phyloP scores from a whole-genome alignment of 2,797 vertebrate species.

The Anabacerthia variegaticeps region DNA sequence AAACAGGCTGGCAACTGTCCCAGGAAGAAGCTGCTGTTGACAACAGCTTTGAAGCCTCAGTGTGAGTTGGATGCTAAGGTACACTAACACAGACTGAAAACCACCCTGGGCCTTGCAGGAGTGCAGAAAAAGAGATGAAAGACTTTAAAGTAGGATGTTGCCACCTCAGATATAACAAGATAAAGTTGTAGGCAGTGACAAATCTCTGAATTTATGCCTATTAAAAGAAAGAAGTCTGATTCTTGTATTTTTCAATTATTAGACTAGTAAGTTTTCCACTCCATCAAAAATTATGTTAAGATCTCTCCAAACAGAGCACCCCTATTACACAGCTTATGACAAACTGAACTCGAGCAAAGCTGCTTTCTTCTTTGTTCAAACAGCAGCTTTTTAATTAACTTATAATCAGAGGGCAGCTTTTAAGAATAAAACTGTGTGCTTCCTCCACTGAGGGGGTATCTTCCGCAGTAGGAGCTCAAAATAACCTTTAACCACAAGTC shows the following conservation, averaged over 20 bases:
- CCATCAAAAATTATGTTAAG: not conserved
- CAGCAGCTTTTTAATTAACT: not conserved
- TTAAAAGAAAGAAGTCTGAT: not conserved
- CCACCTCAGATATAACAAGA: not conserved
- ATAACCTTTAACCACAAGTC: not conserved
- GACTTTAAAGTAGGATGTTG: not conserved
- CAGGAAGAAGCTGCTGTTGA: not conserved
- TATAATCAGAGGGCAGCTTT: not conserved
- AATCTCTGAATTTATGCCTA: not conserved
- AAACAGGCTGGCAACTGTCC: not conserved
- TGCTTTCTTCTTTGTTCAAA: not conserved
- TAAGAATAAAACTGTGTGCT: not conserved
- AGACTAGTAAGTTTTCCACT: not conserved
- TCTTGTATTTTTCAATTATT: not conserved
- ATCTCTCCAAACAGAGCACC: not conserved
- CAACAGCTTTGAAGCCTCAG: not conserved
- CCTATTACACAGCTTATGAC: not conserved
- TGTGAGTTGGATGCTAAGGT: not conserved
- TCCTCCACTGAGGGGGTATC: not conserved
- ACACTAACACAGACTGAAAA: not conserved
- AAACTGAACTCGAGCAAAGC: not conserved
- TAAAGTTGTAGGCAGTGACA: not conserved
- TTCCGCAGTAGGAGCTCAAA: not conserved
- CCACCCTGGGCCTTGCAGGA: not conserved
- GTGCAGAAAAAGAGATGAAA: not conserved